Evolutionary conservation across 2,888 invertebrate species (phyloP).

Genomic region (Lepidochitona cinerea): DNA sequence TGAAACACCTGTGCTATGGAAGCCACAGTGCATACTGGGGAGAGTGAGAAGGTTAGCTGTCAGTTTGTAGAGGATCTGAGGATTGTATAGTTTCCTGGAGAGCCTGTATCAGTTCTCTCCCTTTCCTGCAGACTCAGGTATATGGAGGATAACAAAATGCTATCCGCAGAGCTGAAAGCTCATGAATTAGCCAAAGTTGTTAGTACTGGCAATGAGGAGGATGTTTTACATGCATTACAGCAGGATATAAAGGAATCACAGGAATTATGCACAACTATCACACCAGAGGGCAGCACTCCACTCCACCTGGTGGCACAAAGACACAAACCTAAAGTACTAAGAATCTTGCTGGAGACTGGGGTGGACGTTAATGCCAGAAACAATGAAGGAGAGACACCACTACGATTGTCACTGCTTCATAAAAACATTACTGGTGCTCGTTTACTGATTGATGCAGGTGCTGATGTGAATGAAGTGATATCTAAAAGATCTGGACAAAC

Average conservation of each 20-base stretch:
- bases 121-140: too few species aligned
- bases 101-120: too few species aligned
- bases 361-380: constrained; percentile 53
- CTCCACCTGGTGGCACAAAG: constrained; percentile 52
- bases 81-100: too few species aligned
- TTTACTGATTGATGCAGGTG: constrained; percentile 51
- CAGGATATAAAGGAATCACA: constrained; percentile 37
- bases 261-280: constrained; percentile 53
- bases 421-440: constrained; percentile 46
- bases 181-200: constrained; percentile 39
- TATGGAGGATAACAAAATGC: too few species aligned
- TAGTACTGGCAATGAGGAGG: constrained; percentile 38
- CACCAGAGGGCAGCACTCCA: constrained; percentile 48
- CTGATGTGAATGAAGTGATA: constrained; percentile 49
- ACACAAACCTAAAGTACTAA: constrained; percentile 42
- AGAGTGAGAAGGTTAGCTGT: too few species aligned
- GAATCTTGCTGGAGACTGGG: constrained; percentile 44
- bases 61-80: too few species aligned
- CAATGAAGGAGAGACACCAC: constrained; percentile 48
- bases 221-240: constrained; percentile 38
- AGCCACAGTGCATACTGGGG: too few species aligned
- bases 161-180: neutral
- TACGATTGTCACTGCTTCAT: constrained; percentile 45
- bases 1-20: too few species aligned
- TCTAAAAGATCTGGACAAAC: constrained; percentile 46